Conservation (phyloP, 2,113 vertebrate genomes). For the Heptranchias perlo region DNA sequence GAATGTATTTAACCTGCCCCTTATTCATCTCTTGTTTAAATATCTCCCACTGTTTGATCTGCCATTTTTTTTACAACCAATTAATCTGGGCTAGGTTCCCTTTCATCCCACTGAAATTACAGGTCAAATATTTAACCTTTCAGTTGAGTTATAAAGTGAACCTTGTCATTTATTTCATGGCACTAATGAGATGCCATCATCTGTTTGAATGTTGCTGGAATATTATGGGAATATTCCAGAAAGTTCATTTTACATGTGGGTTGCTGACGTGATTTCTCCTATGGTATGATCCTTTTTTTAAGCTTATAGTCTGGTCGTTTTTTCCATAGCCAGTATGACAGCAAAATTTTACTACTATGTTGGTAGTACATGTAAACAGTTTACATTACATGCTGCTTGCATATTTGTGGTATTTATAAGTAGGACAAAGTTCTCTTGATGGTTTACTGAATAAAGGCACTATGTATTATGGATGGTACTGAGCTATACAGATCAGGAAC, state of each 20-base stretch:
- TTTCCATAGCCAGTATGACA: neutral
- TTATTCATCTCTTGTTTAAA: neutral
- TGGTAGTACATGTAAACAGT: neutral
- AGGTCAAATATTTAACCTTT: neutral
- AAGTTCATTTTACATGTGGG: neutral
- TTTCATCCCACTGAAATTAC: too few relatives aligned
- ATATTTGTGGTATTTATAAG: conserved; percentile 19
- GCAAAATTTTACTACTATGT: neutral
- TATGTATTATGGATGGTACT: neutral
- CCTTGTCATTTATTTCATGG: neutral
- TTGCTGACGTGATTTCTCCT: neutral
- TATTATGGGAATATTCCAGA: neutral
- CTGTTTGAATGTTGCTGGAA: neutral
- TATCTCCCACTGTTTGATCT: neutral
- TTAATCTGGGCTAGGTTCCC: neutral
- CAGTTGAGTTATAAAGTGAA: neutral
- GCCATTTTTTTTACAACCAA: neutral
- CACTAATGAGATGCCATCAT: neutral
- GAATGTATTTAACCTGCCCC: neutral
- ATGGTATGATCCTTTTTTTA: neutral
- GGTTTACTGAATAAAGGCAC: conserved; percentile 24
- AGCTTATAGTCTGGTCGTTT: neutral
- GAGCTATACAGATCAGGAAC: neutral
- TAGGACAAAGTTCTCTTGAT: neutral
- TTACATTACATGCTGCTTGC: conserved; percentile 20